phyloP scores from a whole-genome alignment of 1,140 invertebrate genomes.

The Coptotermes formosanus region DNA sequence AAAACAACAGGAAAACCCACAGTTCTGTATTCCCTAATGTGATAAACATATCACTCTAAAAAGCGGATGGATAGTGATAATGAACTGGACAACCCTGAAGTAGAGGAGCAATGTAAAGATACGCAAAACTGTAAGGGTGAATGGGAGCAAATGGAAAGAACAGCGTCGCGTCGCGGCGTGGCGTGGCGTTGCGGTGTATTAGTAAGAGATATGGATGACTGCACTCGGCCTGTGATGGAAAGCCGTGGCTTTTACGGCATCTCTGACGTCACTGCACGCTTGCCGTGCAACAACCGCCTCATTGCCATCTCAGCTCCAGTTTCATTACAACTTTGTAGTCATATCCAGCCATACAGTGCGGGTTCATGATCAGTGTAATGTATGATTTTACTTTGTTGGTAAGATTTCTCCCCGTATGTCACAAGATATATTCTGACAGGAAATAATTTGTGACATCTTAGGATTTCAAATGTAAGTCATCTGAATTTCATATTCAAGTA shows the following conservation, averaged over 20 bases:
- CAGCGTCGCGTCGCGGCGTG: neutral
- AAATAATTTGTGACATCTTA: too few species aligned
- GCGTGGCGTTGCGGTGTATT: neutral
- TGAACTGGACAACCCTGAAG: neutral
- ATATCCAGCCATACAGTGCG: too few species aligned
- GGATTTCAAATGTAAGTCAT: too few species aligned
- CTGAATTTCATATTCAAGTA: too few species aligned
- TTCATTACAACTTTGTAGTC: too few species aligned
- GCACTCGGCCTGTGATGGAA: neutral
- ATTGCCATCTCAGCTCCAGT: neutral
- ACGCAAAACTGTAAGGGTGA: neutral
- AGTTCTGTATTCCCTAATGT: too few species aligned
- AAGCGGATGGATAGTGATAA: neutral
- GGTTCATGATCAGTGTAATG: too few species aligned
- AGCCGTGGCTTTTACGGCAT: neutral
- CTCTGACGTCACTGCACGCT: neutral
- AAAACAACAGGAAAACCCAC: too few species aligned
- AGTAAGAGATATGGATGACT: constrained; percentile 11
- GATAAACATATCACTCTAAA: too few species aligned
- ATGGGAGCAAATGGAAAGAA: neutral
- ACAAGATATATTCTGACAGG: too few species aligned
- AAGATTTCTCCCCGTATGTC: too few species aligned
- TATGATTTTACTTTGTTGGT: too few species aligned
- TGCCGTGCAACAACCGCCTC: neutral
- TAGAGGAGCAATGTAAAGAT: neutral